phyloP scores from a whole-genome alignment of 1,140 invertebrate genomes.

The Tribolium madens region DNA sequence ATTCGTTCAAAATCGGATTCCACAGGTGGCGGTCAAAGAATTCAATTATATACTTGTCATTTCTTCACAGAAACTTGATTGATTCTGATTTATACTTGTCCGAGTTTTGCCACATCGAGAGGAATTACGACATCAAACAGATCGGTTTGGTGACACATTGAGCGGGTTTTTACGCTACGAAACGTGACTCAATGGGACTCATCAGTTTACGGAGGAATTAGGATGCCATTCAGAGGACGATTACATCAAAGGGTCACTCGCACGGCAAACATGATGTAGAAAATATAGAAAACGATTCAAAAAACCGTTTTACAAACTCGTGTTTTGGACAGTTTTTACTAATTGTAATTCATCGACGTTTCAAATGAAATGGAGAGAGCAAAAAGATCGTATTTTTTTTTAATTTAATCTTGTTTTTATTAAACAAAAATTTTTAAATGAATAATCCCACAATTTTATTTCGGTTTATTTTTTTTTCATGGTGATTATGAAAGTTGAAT shows the following conservation, averaged over 20 bases:
- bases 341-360: too few species aligned
- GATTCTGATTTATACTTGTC: constrained; percentile 36
- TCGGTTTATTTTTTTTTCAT: too few species aligned
- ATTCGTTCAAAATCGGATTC: constrained; percentile 27
- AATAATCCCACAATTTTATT: too few species aligned
- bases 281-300: background rate
- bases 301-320: too few species aligned
- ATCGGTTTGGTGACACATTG: constrained; percentile 19
- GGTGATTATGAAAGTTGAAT: too few species aligned
- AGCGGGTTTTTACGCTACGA: constrained; percentile 5
- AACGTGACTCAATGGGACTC: background rate
- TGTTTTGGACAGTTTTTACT: too few species aligned
- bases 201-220: constrained; percentile 16
- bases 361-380: too few species aligned
- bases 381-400: too few species aligned
- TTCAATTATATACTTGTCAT: constrained; percentile 38
- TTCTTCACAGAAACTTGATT: constrained; percentile 30
- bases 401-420: too few species aligned
- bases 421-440: too few species aligned
- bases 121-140: constrained; percentile 9
- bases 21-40: constrained; percentile 37
- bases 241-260: background rate
- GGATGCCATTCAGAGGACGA: background rate
- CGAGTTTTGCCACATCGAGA: constrained; percentile 6
- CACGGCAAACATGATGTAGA: background rate